Evolutionary conservation across 2,797 vertebrate species (phyloP), one percentile per base, ranked within the genome.

Genomic region (Coluber constrictor): DNA sequence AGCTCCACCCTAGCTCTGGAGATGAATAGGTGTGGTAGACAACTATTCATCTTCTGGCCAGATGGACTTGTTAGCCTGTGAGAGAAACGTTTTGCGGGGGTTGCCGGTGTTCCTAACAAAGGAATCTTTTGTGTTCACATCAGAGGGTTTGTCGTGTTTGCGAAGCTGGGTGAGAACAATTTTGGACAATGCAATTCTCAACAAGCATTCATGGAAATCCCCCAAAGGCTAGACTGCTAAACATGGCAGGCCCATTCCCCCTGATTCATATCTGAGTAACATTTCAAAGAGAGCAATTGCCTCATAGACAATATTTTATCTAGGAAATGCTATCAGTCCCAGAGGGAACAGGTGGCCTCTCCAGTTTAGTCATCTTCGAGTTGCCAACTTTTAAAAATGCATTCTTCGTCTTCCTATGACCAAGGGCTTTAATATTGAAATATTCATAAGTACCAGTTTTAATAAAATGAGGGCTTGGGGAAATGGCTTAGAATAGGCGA

Each of bases 381-480:
- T 47, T 47, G 57, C 93, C 97, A 92, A 96, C 95, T 97, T 96
- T 97, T 97, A 96, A 97, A 97, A 97, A 97, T 94, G 96, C 96
- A 95, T 95, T 93, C 95, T 97, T 95, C 63, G 54, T 97, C 96
- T 97, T 95, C 96, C 96, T 95, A 94, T 96, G 97, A 97, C 97
- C 97, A 66, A 97, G 89, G 97, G 97, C 96, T 97, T 97, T 97
- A 98, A 97, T 97, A 97, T 97, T 97, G 96, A 97, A 97, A 97
- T 96, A 97, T 96, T 98, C 97, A 93, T 93, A 95, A 98, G 95
- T 96, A 96, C 94, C 93, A 95, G 97, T 97, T 98, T 98, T 98
- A 97, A 98, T 98, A 97, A 98, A 98, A 98, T 97, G 96, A 97
- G 96, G 93, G 97, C 97, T 98, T 95, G 95, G 97, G 98, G 97